phyloP scores from a whole-genome alignment of 2,113 vertebrate species.

The Larimichthys polyactis region DNA sequence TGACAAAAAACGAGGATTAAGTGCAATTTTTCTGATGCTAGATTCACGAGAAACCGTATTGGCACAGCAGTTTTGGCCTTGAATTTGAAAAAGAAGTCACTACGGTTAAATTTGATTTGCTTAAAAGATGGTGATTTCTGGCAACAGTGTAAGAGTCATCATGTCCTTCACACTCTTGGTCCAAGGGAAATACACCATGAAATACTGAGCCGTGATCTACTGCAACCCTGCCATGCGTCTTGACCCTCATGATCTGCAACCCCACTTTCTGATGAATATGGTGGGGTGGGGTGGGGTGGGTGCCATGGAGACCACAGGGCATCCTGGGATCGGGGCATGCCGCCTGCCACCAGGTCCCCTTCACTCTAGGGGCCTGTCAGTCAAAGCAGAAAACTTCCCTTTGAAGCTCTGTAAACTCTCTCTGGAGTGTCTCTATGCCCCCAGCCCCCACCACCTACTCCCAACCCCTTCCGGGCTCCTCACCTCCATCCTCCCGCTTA shows the following conservation, averaged over 20 bases:
- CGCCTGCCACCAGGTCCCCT: conserved; percentile 72
- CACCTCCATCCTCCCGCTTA: conserved; percentile 58
- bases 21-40: not conserved
- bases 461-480: conserved; percentile 52
- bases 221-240: conserved; percentile 32
- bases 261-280: conserved; percentile 54
- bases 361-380: conserved; percentile 77
- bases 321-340: conserved; percentile 73
- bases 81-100: not conserved
- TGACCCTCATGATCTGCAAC: conserved; percentile 65
- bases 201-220: conserved; percentile 42
- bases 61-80: not conserved
- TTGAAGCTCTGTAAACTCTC: conserved; percentile 79
- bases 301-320: conserved; percentile 72
- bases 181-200: conserved; percentile 45
- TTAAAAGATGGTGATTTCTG: not conserved
- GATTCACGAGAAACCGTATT: not conserved
- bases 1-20: not conserved
- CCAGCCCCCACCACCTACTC: conserved; percentile 51
- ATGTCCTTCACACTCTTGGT: conserved; percentile 57
- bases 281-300: conserved; percentile 42
- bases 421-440: conserved; percentile 68
- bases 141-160: not conserved
- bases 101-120: not conserved
- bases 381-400: conserved; percentile 77